Conservation (phyloP, 2,113 vertebrate genomes). For the Galbula dea region DNA sequence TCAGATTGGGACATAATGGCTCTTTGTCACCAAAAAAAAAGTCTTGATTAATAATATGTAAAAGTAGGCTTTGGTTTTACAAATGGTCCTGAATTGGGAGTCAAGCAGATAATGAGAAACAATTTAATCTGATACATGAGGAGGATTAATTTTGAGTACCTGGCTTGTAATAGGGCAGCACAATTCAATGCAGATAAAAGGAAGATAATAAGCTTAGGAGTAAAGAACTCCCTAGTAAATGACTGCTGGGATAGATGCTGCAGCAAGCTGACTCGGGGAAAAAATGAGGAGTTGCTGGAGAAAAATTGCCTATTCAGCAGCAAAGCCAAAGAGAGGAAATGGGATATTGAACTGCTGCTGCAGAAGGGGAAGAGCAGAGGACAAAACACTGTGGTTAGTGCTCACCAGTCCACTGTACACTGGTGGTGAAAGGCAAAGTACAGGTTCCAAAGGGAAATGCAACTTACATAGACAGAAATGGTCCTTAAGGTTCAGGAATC, state of each 20-base stretch:
- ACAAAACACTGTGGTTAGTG: neutral
- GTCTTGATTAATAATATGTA: constrained; percentile 34
- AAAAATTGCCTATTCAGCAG: neutral
- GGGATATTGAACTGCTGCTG: neutral
- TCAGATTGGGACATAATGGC: neutral
- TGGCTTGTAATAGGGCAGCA: constrained; percentile 7
- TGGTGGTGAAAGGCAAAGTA: neutral
- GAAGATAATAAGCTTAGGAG: constrained; percentile 9
- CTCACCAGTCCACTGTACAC: accelerated
- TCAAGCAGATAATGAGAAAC: constrained; percentile 49
- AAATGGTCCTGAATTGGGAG: constrained; percentile 35
- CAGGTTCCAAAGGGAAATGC: neutral
- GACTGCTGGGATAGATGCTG: neutral
- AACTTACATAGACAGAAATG: neutral
- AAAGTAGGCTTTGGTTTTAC: constrained; percentile 21
- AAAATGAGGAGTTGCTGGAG: neutral
- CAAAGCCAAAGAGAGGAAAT: neutral
- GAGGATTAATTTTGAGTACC: constrained; percentile 53
- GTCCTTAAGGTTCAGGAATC: neutral
- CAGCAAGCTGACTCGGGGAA: neutral
- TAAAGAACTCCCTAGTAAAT: constrained; percentile 3
- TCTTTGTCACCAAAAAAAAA: neutral
- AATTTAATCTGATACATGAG: constrained; percentile 46
- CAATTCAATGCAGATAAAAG: constrained; percentile 36
- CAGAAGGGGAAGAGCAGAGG: neutral